Evolutionary conservation across 2,797 vertebrate species (phyloP).

Genomic region (Acanthurus lineatus): DNA sequence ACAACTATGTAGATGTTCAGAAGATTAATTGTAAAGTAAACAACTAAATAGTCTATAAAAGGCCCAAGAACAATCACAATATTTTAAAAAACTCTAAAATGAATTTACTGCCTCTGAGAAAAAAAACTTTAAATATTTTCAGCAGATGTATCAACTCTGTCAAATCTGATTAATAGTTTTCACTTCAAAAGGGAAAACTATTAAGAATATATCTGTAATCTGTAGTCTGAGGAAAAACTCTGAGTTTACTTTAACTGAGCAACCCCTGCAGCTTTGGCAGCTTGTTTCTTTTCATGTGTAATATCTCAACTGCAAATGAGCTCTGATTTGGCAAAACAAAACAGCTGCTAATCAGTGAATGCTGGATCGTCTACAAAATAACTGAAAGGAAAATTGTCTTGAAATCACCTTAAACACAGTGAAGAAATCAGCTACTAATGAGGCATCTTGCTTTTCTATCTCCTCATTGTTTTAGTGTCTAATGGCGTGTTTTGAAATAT

Average conservation of each 20-base stretch:
- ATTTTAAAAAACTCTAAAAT: constrained; percentile 6
- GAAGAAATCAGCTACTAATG: constrained; percentile 31
- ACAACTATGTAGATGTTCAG: background rate
- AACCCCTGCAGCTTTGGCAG: constrained; percentile 42
- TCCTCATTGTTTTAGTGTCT: background rate
- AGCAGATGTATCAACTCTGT: constrained; percentile 34
- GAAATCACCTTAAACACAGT: constrained; percentile 34
- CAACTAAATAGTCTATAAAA: background rate
- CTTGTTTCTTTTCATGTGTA: constrained; percentile 51
- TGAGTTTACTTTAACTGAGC: constrained; percentile 48
- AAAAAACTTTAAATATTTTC: constrained; percentile 16
- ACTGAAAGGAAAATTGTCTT: constrained; percentile 29
- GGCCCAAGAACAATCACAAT: background rate
- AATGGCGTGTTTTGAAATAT: background rate
- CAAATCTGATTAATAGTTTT: constrained; percentile 5
- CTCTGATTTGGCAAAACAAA: constrained; percentile 48
- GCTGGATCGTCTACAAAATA: constrained; percentile 39
- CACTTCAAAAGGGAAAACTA: too few relatives aligned
- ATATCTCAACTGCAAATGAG: constrained; percentile 52
- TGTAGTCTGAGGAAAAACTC: background rate
- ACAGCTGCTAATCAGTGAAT: constrained; percentile 60
- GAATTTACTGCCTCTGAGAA: background rate
- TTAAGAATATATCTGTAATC: too few relatives aligned
- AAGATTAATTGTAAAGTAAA: background rate
- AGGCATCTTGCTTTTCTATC: constrained; percentile 15